Percentiles rank a stretch among this genome's conserved stretches.
Evolutionary conservation across 2,888 invertebrate genomes (phyloP).

Genomic region (Coleophora deauratella): DNA sequence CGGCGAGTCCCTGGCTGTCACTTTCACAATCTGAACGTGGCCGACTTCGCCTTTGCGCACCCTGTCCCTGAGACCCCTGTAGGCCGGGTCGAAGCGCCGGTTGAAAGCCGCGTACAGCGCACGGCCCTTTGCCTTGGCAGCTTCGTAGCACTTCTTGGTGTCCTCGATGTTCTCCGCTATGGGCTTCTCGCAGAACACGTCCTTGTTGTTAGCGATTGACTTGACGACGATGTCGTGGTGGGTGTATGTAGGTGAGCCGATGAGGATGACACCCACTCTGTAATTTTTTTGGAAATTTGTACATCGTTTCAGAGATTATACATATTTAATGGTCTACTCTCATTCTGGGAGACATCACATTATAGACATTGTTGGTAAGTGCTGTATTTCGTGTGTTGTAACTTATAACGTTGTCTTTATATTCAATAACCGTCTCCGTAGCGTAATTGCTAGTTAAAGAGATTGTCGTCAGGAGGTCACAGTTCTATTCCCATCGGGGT

Average conservation of each 20-base stretch:
- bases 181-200: constrained; percentile 82
- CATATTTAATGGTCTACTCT: too few relatives aligned
- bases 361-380: not conserved
- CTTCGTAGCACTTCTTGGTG: constrained; percentile 72
- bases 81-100: constrained; percentile 79
- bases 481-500: too few relatives aligned
- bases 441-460: too few relatives aligned
- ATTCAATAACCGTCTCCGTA: too few relatives aligned
- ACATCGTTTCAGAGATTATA: not conserved
- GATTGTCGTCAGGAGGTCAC: too few relatives aligned
- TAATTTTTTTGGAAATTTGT: not conserved
- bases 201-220: constrained; percentile 71
- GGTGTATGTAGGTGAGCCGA: constrained; percentile 74
- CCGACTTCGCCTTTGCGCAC: constrained; percentile 75
- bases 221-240: constrained; percentile 72
- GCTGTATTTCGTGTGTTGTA: not conserved
- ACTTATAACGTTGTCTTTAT: too few relatives aligned
- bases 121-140: constrained; percentile 68
- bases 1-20: constrained; percentile 78
- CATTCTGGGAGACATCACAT: not conserved
- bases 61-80: constrained; percentile 57
- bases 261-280: constrained; percentile 52
- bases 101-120: constrained; percentile 79
- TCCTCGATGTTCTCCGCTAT: constrained; percentile 71
- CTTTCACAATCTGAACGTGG: constrained; percentile 76